Conservation (phyloP, 2,797 vertebrate species). For the Pogonophryne albipinna region DNA sequence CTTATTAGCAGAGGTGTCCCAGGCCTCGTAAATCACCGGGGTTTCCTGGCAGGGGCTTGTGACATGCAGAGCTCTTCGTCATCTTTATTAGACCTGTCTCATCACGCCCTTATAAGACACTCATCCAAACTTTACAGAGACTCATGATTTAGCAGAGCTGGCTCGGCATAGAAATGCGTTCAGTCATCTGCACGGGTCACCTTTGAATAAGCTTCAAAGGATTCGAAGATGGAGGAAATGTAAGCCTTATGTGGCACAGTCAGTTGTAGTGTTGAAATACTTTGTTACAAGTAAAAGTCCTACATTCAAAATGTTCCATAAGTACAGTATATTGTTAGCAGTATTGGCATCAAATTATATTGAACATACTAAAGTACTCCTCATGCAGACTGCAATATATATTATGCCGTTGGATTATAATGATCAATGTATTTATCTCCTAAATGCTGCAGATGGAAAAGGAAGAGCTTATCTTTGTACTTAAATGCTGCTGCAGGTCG, state of each 20-base stretch:
- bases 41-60: conserved; percentile 77
- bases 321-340: too few relatives aligned
- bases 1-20: conserved; percentile 82
- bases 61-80: conserved; percentile 72
- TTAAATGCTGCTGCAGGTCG: too few relatives aligned
- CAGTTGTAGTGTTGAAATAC: too few relatives aligned
- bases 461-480: too few relatives aligned
- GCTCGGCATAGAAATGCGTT: conserved; percentile 63
- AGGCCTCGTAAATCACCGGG: conserved; percentile 78
- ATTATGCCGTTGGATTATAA: too few relatives aligned
- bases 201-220: conserved; percentile 71
- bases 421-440: too few relatives aligned
- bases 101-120: conserved; percentile 82
- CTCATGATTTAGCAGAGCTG: conserved; percentile 75
- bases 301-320: too few relatives aligned
- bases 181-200: conserved; percentile 72
- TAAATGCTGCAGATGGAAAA: too few relatives aligned
- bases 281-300: too few relatives aligned
- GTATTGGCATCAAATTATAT: too few relatives aligned
- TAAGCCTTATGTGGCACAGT: conserved; percentile 10
- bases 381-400: too few relatives aligned
- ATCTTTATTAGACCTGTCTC: conserved; percentile 82
- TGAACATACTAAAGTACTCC: too few relatives aligned
- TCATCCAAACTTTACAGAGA: conserved; percentile 81
- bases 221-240: conserved; percentile 31